Percentiles rank a stretch among this genome's conserved stretches.
Evolutionary conservation across 2,888 invertebrate genomes (phyloP).

Genomic region (Torymus texanus): DNA sequence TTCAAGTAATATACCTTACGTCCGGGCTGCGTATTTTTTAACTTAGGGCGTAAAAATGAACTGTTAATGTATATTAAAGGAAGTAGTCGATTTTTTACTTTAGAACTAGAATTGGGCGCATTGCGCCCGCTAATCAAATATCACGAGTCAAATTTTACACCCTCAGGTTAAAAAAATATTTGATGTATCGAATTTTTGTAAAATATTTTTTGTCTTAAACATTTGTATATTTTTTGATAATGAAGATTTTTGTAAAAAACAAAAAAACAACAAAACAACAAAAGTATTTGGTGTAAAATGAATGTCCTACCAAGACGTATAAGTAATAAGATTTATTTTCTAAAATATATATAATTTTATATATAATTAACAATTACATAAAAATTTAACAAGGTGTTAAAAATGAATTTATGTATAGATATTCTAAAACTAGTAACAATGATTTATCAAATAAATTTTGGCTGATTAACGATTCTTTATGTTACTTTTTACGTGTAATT

Average conservation of each 20-base stretch:
- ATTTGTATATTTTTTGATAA: slow-evolving; percentile 46
- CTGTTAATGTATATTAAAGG: too few relatives aligned
- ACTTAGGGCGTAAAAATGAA: too few relatives aligned
- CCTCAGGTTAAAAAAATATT: too few relatives aligned
- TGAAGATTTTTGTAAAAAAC: slow-evolving; percentile 25
- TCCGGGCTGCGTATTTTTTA: too few relatives aligned
- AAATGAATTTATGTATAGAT: slow-evolving; percentile 1
- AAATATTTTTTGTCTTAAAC: slow-evolving; percentile 19
- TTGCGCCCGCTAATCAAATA: too few relatives aligned
- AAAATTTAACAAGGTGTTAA: slow-evolving; percentile 33
- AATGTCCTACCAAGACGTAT: too few relatives aligned
- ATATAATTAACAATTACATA: slow-evolving; percentile 60
- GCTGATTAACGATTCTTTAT: slow-evolving; percentile 9
- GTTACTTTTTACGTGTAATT: slow-evolving; percentile 6
- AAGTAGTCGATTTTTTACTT: too few relatives aligned
- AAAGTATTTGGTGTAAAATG: too few relatives aligned
- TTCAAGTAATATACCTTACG: too few relatives aligned
- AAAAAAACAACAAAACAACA: neutral
- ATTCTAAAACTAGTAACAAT: slow-evolving; percentile 12
- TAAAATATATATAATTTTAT: slow-evolving; percentile 4
- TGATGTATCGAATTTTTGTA: neutral
- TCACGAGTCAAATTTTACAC: too few relatives aligned
- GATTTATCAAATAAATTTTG: slow-evolving; percentile 1
- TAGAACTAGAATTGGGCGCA: too few relatives aligned
- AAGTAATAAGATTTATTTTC: slow-evolving; percentile 19